Evolutionary conservation across 2,888 invertebrate genomes (phyloP), one percentile per base, ranked within the genome.

Genomic region (Lasioglossum morio): DNA sequence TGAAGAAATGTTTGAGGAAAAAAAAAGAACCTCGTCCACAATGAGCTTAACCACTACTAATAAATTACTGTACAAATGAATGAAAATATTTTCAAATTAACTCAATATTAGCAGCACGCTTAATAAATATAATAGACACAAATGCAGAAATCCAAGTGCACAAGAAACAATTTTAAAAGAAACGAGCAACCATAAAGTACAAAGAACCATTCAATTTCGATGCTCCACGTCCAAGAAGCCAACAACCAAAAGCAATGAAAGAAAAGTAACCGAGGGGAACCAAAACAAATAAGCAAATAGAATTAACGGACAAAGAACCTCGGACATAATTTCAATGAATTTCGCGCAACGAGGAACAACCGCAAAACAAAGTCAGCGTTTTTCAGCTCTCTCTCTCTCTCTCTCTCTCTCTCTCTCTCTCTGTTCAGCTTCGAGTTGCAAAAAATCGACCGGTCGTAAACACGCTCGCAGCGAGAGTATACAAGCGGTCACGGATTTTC

Each of bases 401-500:
- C n/a, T n/a, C n/a, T n/a, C n/a, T n/a, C n/a, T n/a, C n/a, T 14
- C n/a, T 40, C 37, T 37, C 37, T 37, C 37, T 37, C 40, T n/a
- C 57, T n/a, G n/a, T n/a, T 57, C 57, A 27, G 57, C 27, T 57
- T 27, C 12, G 27, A n/a, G 57, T 10, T n/a, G 57, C 57, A 60
- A 30, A 34, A 66, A 66, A 30, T 66, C 66, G 16, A 30, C 34
- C 66, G 66, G 30, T 19, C 30, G 34, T 66, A 34, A 66, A 66
- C 66, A 66, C 66, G 66, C 34, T 34, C 66, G 34, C 16, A 34
- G 34, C 66, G 19, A 14, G 30, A 34, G 66, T 34, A 19, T 7
- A 30, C 53, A 34, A 30, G 27, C 66, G 66, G 66, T 66, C 66
- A 66, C 66, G 82, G 74, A 37, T 69, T 74, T 70, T 57, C 77